phyloP scores from a whole-genome alignment of 1,140 invertebrate species.

The Bombus superbus region DNA sequence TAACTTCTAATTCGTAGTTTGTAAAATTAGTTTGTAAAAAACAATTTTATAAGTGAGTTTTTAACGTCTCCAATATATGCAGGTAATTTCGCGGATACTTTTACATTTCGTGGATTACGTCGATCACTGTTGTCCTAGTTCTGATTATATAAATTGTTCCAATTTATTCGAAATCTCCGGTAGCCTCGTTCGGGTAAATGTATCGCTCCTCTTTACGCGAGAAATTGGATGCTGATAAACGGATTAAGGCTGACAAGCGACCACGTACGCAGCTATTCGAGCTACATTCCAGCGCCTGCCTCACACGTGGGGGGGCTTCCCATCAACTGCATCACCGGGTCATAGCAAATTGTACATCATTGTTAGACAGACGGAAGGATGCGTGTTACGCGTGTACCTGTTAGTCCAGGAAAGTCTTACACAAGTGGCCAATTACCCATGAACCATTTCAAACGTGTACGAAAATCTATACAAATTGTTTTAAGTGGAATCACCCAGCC shows the following conservation, averaged over 20 bases:
- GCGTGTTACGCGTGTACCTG: constrained; percentile 14
- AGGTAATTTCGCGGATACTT: no score
- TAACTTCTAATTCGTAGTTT: background rate
- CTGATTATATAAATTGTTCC: background rate
- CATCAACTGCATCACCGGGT: constrained; percentile 30
- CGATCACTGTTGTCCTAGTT: background rate
- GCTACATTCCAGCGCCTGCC: constrained; percentile 46
- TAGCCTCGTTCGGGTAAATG: no score
- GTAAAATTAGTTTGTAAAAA: no score
- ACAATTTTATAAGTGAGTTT: background rate
- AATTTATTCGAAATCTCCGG: background rate
- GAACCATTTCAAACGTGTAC: constrained; percentile 11
- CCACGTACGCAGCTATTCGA: constrained; percentile 24
- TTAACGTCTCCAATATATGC: background rate
- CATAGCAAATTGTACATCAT: constrained; percentile 38
- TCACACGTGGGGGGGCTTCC: constrained; percentile 32
- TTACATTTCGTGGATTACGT: background rate
- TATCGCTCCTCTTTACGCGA: constrained; percentile 7
- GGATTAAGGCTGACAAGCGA: constrained; percentile 57
- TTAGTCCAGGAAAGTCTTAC: constrained; percentile 7
- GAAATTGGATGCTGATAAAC: constrained; percentile 38
- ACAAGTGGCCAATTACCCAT: background rate
- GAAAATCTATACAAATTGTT: background rate
- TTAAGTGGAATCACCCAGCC: background rate
- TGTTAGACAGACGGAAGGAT: background rate